Percentiles rank a stretch among this genome's conserved stretches.
phyloP scores from a whole-genome alignment of 2,113 vertebrate genomes.

The Fregetta grallaria region DNA sequence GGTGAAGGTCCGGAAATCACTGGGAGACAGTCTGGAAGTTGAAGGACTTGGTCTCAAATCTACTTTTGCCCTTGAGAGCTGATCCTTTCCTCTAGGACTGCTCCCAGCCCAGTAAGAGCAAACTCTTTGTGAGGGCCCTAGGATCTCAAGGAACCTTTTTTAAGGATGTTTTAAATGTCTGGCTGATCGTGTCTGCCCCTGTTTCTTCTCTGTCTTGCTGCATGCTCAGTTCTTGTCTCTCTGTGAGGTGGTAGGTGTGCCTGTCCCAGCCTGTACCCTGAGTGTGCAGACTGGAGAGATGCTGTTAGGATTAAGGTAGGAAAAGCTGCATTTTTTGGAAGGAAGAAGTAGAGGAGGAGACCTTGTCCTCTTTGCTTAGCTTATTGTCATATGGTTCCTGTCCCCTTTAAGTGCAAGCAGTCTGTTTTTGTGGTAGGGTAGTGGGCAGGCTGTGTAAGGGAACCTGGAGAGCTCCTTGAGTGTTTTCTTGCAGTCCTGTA shows the following conservation, averaged over 20 bases:
- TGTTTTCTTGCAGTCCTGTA: neutral
- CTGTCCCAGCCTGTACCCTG: neutral
- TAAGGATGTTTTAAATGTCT: neutral
- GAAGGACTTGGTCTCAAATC: neutral
- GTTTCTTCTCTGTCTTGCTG: neutral
- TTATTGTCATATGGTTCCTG: neutral
- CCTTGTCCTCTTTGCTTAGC: neutral
- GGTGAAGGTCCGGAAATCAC: neutral
- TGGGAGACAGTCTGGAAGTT: neutral
- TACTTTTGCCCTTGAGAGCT: neutral
- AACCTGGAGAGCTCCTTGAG: neutral
- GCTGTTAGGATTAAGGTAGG: neutral
- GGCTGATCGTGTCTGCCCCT: neutral
- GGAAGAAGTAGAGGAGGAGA: neutral
- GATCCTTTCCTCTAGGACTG: neutral
- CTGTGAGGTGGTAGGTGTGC: neutral
- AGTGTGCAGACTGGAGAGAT: too few relatives aligned
- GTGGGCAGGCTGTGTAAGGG: neutral
- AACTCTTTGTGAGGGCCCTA: neutral
- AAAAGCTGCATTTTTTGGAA: neutral
- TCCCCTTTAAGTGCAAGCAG: neutral
- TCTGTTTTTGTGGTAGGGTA: neutral
- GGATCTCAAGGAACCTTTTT: neutral
- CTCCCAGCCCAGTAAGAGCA: neutral
- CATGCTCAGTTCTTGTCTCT: neutral